Conservation (phyloP, 2,113 vertebrate species). For the Sinocyclocheilus maitianheensis region DNA sequence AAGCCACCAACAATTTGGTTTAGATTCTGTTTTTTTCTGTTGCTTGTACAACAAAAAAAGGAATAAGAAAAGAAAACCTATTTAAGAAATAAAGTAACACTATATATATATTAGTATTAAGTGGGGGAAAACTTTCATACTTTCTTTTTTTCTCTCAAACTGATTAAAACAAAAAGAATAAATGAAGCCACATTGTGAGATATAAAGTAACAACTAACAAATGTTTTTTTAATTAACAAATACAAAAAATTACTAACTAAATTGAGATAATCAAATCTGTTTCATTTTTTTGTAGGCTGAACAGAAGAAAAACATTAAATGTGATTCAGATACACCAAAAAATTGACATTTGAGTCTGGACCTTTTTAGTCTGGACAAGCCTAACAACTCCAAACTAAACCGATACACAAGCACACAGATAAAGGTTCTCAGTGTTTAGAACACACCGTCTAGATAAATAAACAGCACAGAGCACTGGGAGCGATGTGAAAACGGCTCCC, state of each 20-base stretch:
- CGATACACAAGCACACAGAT: background rate
- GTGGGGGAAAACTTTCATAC: too few relatives aligned
- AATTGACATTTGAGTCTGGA: background rate
- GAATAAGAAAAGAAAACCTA: too few relatives aligned
- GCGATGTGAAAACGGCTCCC: background rate
- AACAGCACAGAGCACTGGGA: conserved; percentile 5
- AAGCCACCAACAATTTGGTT: too few relatives aligned
- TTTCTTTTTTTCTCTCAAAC: background rate
- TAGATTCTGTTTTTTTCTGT: too few relatives aligned
- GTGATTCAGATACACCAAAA: background rate
- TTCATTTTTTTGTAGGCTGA: background rate
- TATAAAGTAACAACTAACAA: too few relatives aligned
- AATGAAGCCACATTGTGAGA: background rate
- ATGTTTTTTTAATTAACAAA: too few relatives aligned
- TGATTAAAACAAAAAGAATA: background rate
- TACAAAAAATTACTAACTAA: too few relatives aligned
- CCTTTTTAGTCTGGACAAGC: background rate
- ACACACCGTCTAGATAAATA: conserved; percentile 21
- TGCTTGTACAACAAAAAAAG: too few relatives aligned
- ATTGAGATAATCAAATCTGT: background rate
- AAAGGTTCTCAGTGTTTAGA: conserved; percentile 16
- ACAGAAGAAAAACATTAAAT: background rate
- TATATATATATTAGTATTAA: too few relatives aligned
- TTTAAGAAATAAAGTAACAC: too few relatives aligned
- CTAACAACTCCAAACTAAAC: conserved; percentile 11